Evolutionary conservation across 2,888 invertebrate genomes (phyloP).

Genomic region (Eucera pruinosa): DNA sequence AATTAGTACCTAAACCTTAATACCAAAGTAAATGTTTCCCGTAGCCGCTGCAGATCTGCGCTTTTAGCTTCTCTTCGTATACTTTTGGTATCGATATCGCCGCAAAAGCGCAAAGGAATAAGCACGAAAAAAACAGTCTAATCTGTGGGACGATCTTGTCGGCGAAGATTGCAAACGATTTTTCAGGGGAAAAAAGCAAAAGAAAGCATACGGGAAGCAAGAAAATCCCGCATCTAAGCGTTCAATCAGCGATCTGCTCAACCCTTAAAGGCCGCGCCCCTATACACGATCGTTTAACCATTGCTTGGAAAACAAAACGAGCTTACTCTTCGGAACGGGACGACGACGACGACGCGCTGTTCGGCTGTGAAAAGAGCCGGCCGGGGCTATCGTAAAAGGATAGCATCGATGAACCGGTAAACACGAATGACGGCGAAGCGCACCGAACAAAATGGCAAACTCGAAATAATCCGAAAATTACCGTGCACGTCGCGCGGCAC

Average conservation of each 20-base stretch:
- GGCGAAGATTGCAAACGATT: not conserved
- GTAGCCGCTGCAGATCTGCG: too few species aligned
- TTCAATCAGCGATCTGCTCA: too few species aligned
- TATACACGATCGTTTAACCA: conserved; percentile 4
- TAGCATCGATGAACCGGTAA: not conserved
- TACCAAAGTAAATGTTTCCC: too few species aligned
- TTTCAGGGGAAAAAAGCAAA: not conserved
- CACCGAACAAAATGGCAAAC: not conserved
- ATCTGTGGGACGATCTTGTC: too few species aligned
- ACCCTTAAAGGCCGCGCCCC: not conserved
- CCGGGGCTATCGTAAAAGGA: not conserved
- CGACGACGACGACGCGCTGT: too few species aligned
- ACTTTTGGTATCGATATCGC: too few species aligned
- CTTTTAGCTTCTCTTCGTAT: too few species aligned
- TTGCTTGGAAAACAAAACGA: not conserved
- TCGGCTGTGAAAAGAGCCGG: too few species aligned
- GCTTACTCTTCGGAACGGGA: not conserved
- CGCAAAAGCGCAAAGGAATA: too few species aligned
- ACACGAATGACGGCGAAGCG: not conserved
- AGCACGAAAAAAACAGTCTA: too few species aligned
- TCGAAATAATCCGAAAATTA: conserved; percentile 49
- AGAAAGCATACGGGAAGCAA: not conserved
- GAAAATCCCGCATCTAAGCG: not conserved
- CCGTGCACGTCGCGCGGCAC: conserved; percentile 24
- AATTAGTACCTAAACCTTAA: too few species aligned